phyloP scores from a whole-genome alignment of 2,797 vertebrate genomes.

The Falco naumanni region DNA sequence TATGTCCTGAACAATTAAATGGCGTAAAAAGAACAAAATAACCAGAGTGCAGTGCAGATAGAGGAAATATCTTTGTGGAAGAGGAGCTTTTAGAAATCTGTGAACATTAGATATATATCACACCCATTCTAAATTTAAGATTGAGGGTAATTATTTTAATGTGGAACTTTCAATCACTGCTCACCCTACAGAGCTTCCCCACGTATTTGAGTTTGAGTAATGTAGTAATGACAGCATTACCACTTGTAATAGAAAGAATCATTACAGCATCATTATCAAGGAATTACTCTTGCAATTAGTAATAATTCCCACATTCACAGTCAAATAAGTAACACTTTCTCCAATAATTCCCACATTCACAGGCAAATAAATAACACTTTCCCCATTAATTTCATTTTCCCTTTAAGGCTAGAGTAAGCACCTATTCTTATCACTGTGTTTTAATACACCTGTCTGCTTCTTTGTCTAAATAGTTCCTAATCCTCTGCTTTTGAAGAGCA shows the following conservation, averaged over 20 bases:
- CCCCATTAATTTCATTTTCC: constrained; percentile 34
- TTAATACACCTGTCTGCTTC: neutral
- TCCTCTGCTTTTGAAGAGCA: constrained; percentile 12
- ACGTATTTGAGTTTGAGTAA: constrained; percentile 47
- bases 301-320: constrained; percentile 61
- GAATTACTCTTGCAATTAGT: constrained; percentile 70
- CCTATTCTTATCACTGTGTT: neutral
- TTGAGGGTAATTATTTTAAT: constrained; percentile 59
- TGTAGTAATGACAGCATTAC: constrained; percentile 60
- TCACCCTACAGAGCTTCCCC: constrained; percentile 55
- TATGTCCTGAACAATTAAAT: neutral
- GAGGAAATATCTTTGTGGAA: neutral
- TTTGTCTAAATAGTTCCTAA: neutral
- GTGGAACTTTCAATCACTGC: constrained; percentile 56
- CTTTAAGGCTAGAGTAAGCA: neutral
- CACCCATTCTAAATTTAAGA: constrained; percentile 41
- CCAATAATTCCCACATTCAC: constrained; percentile 43
- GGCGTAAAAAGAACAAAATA: neutral
- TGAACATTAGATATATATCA: neutral
- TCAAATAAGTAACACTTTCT: constrained; percentile 49
- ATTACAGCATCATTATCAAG: constrained; percentile 66
- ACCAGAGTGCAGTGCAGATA: neutral
- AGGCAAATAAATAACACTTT: constrained; percentile 42
- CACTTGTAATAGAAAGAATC: constrained; percentile 61
- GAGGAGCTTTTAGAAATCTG: constrained; percentile 10